These are phyloP conservation scores for Melikaiella ostensackeni DNA, from an alignment of 2,888 invertebrate species.

Conservation along the genomic window DNA sequence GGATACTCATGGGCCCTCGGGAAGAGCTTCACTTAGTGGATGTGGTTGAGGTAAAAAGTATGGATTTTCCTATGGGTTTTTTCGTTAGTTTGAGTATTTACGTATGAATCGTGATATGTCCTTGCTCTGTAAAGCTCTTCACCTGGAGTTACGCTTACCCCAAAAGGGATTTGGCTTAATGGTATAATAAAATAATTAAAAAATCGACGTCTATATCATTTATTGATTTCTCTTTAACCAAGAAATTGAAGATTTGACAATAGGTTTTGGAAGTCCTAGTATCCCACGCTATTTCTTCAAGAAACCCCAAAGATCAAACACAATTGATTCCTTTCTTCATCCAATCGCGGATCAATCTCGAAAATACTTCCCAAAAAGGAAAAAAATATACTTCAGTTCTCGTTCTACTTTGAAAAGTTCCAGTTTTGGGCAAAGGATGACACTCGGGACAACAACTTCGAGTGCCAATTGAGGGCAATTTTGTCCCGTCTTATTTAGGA, in stretches of 20 bases:
- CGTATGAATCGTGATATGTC: too few species aligned
- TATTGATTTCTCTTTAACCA: not conserved
- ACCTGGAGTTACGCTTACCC: too few species aligned
- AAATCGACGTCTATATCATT: not conserved
- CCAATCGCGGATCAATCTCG: conserved; percentile 7
- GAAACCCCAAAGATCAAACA: not conserved
- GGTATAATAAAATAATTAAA: too few species aligned
- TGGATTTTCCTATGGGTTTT: too few species aligned
- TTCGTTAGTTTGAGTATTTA: too few species aligned
- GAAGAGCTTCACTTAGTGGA: too few species aligned
- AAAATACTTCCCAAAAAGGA: not conserved
- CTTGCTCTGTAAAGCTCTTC: too few species aligned
- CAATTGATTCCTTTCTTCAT: conserved; percentile 5
- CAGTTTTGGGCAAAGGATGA: not conserved
- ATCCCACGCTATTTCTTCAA: not conserved
- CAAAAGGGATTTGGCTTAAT: too few species aligned
- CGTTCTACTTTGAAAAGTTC: not conserved
- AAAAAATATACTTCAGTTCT: not conserved
- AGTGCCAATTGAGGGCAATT: conserved; percentile 36
- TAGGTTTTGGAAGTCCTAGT: not conserved
- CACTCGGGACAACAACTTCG: conserved; percentile 1
- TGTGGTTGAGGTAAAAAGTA: too few species aligned
- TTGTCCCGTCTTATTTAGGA: not conserved
- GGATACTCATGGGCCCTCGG: too few species aligned
- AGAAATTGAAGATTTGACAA: not conserved